These are phyloP conservation scores for Acleris literana DNA, from an alignment of 2,888 invertebrate species.

Conservation along the genomic window DNA sequence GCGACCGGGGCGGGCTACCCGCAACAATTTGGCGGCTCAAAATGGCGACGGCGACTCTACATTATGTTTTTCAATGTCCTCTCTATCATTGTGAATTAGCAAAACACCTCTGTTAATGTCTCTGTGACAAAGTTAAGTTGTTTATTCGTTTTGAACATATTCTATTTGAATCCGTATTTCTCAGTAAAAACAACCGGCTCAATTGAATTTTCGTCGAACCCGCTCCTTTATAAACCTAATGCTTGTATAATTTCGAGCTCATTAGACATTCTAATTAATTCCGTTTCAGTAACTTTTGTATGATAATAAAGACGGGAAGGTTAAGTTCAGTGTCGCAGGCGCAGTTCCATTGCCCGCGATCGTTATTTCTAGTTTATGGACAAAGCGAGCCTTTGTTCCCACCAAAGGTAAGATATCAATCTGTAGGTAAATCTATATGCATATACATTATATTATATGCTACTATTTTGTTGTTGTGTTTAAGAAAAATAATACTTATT, in stretches of 20 bases:
- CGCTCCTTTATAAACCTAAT: conserved; percentile 54
- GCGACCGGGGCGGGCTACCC: conserved; percentile 67
- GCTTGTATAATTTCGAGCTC: conserved; percentile 46
- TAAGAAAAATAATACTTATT: too few species aligned
- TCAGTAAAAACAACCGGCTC: neutral
- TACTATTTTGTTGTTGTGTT: too few species aligned
- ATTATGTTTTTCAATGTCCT: conserved; percentile 13
- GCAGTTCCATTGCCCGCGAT: conserved; percentile 46
- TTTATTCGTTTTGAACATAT: conserved; percentile 6
- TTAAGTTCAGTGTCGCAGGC: conserved; percentile 77
- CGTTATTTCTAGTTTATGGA: conserved; percentile 54
- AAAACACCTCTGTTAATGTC: neutral
- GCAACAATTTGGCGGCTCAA: conserved; percentile 55
- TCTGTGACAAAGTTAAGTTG: neutral
- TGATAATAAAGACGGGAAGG: conserved; percentile 74
- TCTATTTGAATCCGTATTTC: neutral
- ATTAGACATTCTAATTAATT: conserved; percentile 75
- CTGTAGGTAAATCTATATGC: too few species aligned
- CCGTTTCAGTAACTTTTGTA: conserved; percentile 79
- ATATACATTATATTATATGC: too few species aligned
- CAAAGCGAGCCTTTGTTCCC: conserved; percentile 47
- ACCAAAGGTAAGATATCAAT: conserved; percentile 18
- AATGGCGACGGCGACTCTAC: conserved; percentile 51
- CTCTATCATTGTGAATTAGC: conserved; percentile 11
- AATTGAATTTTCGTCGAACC: conserved; percentile 45